Evolutionary conservation across 2,113 vertebrate genomes (phyloP).

Genomic region (Forbesichthys agassizii): DNA sequence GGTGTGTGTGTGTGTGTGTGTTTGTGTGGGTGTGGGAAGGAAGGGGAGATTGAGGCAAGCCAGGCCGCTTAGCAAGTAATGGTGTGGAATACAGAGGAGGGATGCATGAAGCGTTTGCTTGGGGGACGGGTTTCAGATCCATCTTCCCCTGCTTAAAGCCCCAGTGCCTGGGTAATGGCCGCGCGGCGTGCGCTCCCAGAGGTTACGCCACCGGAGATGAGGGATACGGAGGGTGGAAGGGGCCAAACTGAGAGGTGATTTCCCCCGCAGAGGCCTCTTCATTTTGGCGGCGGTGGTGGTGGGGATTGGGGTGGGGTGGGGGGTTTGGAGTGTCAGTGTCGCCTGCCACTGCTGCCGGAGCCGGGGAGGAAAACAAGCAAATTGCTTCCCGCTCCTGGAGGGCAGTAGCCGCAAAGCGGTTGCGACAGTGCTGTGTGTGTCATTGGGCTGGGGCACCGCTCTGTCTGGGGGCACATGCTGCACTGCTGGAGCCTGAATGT

Average conservation of each 20-base stretch:
- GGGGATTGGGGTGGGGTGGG: not conserved
- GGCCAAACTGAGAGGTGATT: slow-evolving; percentile 71
- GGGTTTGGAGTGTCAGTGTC: slow-evolving; percentile 14
- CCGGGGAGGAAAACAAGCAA: slow-evolving; percentile 58
- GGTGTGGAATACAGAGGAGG: slow-evolving; percentile 68
- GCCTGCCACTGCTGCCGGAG: slow-evolving; percentile 29
- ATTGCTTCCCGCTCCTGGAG: slow-evolving; percentile 62
- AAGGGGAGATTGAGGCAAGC: slow-evolving; percentile 31
- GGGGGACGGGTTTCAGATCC: slow-evolving; percentile 61
- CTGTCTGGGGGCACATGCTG: not conserved
- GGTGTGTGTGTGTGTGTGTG: not conserved
- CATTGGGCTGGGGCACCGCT: not conserved
- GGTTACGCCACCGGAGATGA: slow-evolving; percentile 70
- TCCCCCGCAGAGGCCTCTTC: slow-evolving; percentile 65
- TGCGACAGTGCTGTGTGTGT: slow-evolving; percentile 28
- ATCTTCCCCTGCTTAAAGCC: slow-evolving; percentile 72
- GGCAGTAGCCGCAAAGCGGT: slow-evolving; percentile 29
- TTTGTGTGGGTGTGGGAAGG: too few species aligned
- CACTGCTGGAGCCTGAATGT: not conserved
- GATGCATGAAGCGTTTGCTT: slow-evolving; percentile 54
- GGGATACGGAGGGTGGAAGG: slow-evolving; percentile 57
- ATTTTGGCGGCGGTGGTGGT: slow-evolving; percentile 43
- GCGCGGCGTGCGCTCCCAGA: slow-evolving; percentile 56
- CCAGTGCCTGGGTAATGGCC: slow-evolving; percentile 60
- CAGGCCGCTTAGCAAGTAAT: slow-evolving; percentile 57